A percentile compares a stretch with the other conserved stretches of the same genome.
Conservation (phyloP, 2,113 vertebrate genomes). For the Ahaetulla prasina region DNA sequence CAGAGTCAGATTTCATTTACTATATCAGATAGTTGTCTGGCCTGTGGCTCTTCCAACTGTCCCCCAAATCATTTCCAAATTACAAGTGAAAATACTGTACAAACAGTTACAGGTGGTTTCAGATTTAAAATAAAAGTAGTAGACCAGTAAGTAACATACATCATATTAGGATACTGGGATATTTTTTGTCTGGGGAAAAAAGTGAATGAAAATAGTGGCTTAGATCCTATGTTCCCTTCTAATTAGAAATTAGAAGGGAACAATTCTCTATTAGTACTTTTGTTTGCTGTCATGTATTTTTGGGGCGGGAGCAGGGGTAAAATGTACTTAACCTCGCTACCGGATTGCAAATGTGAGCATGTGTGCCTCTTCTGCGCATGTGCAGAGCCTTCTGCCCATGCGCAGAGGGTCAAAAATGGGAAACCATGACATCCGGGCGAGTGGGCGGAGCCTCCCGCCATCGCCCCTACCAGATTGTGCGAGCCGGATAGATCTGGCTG, state of each 20-base stretch:
- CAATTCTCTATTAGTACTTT: background rate
- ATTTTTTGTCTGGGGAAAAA: background rate
- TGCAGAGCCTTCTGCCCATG: too few relatives aligned
- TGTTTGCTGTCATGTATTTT: background rate
- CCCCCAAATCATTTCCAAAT: too few relatives aligned
- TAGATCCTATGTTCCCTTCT: background rate
- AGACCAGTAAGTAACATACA: background rate
- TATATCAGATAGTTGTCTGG: background rate
- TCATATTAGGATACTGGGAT: background rate
- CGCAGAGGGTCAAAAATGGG: too few relatives aligned
- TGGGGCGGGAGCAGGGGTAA: too few relatives aligned
- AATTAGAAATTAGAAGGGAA: background rate
- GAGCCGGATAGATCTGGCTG: too few relatives aligned
- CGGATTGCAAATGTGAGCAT: too few relatives aligned
- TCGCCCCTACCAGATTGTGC: too few relatives aligned
- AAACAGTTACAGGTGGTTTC: background rate
- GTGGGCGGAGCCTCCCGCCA: too few relatives aligned
- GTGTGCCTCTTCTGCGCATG: too few relatives aligned
- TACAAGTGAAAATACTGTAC: background rate
- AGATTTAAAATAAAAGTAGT: background rate
- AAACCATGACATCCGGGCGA: too few relatives aligned
- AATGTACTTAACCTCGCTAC: too few relatives aligned
- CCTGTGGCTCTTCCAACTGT: background rate
- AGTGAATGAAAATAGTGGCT: background rate
- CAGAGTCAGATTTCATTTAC: background rate